Conservation (phyloP, 1,140 invertebrate genomes). For the Drosophila persimilis region DNA sequence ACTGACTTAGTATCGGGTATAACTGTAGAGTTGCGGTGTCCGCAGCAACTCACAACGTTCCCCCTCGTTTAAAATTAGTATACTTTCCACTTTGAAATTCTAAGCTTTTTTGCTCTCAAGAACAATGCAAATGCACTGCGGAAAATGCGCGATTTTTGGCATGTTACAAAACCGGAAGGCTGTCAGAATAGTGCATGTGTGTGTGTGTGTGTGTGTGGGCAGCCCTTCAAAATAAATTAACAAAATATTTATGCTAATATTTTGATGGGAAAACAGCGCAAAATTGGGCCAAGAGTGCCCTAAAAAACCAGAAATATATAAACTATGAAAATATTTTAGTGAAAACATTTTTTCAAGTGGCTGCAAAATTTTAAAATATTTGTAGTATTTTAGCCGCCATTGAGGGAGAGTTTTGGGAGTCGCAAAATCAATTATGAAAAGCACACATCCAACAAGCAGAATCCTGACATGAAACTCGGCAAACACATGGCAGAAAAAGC, state of each 20-base stretch:
- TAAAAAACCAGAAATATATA: too few relatives aligned
- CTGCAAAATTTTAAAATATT: conserved; percentile 13
- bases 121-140: conserved; percentile 30
- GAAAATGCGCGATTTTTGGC: conserved; percentile 40
- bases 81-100: too few relatives aligned
- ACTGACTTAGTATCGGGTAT: too few relatives aligned
- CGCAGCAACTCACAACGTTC: too few relatives aligned
- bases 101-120: too few relatives aligned
- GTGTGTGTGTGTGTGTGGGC: neutral
- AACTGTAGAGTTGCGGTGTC: too few relatives aligned
- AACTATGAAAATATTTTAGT: too few relatives aligned
- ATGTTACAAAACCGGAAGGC: conserved; percentile 9
- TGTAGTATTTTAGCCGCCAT: neutral
- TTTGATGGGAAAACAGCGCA: conserved; percentile 42
- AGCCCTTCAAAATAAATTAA: conserved; percentile 42
- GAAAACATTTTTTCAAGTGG: neutral
- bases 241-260: conserved; percentile 74
- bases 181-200: neutral
- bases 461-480: neutral
- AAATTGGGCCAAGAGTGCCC: conserved; percentile 4
- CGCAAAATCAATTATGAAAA: neutral
- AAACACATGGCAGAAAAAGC: too few relatives aligned
- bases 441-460: too few relatives aligned
- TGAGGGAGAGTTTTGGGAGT: too few relatives aligned
- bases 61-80: too few relatives aligned